These are phyloP conservation scores for Rhopalosiphum maidis DNA, from an alignment of 1,140 invertebrate species.

Conservation along the genomic window DNA sequence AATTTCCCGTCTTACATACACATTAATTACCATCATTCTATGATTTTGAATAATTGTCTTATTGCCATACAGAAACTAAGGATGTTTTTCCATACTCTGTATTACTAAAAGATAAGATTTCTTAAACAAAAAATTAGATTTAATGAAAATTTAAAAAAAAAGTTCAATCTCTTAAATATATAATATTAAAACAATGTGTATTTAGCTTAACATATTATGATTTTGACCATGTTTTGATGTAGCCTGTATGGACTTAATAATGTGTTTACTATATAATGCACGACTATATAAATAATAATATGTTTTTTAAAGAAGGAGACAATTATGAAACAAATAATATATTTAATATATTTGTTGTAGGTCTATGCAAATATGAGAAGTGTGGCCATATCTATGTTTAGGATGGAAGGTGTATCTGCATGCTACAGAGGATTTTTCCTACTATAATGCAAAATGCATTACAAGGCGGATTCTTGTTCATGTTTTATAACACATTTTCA, in stretches of 20 bases:
- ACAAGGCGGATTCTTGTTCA: conserved; percentile 87
- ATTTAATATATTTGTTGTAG: conserved; percentile 64
- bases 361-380: conserved; percentile 75
- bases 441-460: conserved; percentile 87
- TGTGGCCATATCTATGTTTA: conserved; percentile 69
- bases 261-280: neutral
- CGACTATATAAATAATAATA: neutral
- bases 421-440: conserved; percentile 85
- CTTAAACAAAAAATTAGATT: neutral
- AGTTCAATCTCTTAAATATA: neutral
- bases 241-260: too few species aligned
- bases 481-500: conserved; percentile 71
- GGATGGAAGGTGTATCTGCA: conserved; percentile 73
- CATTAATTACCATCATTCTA: too few species aligned
- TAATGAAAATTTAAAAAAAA: neutral
- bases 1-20: too few species aligned
- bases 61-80: too few species aligned
- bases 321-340: neutral
- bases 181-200: neutral
- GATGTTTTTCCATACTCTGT: too few species aligned
- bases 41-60: too few species aligned
- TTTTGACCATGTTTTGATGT: neutral
- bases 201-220: neutral
- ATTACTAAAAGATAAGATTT: neutral
- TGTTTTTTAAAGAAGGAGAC: neutral